Evolutionary conservation across 2,113 vertebrate genomes (phyloP).

Genomic region (Illadopsis cleaveri): DNA sequence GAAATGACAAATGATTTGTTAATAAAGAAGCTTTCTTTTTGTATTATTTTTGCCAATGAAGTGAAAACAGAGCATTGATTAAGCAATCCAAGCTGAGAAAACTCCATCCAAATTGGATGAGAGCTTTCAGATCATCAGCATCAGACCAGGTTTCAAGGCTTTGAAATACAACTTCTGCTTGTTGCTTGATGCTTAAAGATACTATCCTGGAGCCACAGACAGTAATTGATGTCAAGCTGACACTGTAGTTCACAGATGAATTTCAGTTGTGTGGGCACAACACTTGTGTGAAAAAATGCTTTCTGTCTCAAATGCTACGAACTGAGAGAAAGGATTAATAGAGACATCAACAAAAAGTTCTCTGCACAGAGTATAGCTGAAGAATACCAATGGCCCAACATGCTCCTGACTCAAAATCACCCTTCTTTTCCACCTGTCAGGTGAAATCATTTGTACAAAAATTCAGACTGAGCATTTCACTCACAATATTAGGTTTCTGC

Average conservation of each 20-base stretch:
- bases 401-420: background rate
- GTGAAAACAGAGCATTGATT: slow-evolving; percentile 20
- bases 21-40: slow-evolving; percentile 7
- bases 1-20: slow-evolving; percentile 14
- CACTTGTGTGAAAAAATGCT: background rate
- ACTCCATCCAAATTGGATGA: background rate
- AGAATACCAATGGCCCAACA: background rate
- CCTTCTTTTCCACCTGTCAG: background rate
- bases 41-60: background rate
- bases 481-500: background rate
- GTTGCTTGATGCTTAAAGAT: background rate
- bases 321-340: slow-evolving; percentile 18
- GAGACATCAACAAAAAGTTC: background rate
- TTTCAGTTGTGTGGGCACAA: background rate
- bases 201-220: background rate
- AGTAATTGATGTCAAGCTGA: background rate
- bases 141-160: background rate
- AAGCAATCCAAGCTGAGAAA: slow-evolving; percentile 32
- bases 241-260: background rate
- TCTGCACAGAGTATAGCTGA: background rate
- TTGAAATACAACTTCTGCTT: slow-evolving; percentile 12
- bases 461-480: background rate
- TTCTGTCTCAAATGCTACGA: background rate
- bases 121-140: background rate
- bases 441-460: background rate